A percentile compares a stretch with the other conserved stretches of the same genome.
phyloP scores from a whole-genome alignment of 2,797 vertebrate species.

The Myripristis jacobus region DNA sequence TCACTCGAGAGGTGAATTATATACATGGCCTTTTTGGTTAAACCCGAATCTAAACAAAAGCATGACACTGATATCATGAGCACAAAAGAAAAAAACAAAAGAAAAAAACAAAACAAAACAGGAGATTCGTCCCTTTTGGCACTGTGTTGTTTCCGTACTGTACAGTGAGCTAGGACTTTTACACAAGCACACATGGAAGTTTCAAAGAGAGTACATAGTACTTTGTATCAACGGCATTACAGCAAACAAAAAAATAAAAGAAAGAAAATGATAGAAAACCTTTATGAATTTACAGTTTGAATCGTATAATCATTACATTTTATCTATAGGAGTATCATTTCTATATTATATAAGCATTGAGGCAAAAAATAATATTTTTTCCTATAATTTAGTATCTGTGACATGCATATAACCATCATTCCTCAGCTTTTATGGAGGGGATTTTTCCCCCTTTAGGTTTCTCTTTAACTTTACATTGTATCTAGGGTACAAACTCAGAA shows the following conservation, averaged over 20 bases:
- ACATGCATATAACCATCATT: conserved; percentile 72
- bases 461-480: conserved; percentile 28
- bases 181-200: conserved; percentile 28
- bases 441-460: conserved; percentile 19
- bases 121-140: conserved; percentile 8
- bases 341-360: conserved; percentile 56
- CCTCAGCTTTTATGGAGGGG: conserved; percentile 38
- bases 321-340: conserved; percentile 52
- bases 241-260: conserved; percentile 36
- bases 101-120: too few relatives aligned
- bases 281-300: conserved; percentile 65
- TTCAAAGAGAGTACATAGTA: conserved; percentile 45
- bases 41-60: conserved; percentile 46
- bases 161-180: conserved; percentile 24
- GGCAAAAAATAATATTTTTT: conserved; percentile 50
- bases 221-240: conserved; percentile 33
- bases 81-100: conserved; percentile 9
- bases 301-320: conserved; percentile 47
- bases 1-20: conserved; percentile 56
- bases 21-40: conserved; percentile 47
- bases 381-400: conserved; percentile 55
- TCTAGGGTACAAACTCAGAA: conserved; percentile 18
- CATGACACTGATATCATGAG: conserved; percentile 27
- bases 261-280: conserved; percentile 48
- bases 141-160: conserved; percentile 24